These are phyloP conservation scores for Clostera curtula DNA, from an alignment of 2,888 invertebrate genomes.

Conservation along the genomic window DNA sequence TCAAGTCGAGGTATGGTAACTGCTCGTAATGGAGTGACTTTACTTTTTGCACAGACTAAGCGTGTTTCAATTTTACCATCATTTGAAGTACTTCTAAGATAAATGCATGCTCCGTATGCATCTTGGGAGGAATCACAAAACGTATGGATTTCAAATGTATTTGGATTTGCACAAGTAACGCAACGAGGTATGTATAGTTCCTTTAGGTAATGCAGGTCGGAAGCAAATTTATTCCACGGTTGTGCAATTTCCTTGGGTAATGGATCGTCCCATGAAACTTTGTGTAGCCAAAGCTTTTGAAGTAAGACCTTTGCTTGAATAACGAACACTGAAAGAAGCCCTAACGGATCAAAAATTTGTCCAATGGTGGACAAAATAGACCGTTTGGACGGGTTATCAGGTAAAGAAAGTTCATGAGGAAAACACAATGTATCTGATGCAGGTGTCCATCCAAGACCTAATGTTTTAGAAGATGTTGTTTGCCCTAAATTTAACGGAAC, in stretches of 20 bases:
- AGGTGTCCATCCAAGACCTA: background rate
- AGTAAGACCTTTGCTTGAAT: background rate
- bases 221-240: background rate
- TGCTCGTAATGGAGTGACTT: background rate
- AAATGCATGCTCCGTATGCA: conserved; percentile 4
- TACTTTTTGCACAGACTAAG: background rate
- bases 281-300: background rate
- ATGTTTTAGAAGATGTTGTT: background rate
- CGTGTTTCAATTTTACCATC: background rate
- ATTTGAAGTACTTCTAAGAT: background rate
- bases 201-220: background rate
- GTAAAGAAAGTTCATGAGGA: background rate
- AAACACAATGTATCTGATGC: background rate
- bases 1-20: background rate
- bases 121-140: conserved; percentile 4
- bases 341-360: background rate
- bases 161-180: background rate
- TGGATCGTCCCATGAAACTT: background rate
- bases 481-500: background rate
- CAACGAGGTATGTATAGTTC: background rate
- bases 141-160: conserved; percentile 3
- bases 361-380: background rate
- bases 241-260: background rate
- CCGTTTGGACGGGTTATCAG: background rate
- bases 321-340: background rate